Conservation (phyloP, 2,797 vertebrate species). For the Crenichthys baileyi region DNA sequence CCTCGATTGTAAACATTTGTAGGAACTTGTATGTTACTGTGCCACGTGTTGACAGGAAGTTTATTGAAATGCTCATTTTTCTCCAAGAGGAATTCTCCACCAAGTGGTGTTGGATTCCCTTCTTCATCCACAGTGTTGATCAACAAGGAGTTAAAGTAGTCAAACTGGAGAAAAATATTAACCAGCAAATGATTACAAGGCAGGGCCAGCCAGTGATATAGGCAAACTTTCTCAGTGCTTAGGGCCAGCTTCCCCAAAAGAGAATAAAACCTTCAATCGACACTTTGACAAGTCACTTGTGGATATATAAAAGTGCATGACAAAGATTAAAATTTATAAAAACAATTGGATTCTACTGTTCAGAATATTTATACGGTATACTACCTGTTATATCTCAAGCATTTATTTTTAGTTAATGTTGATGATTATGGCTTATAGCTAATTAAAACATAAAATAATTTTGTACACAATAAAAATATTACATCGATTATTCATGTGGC, state of each 20-base stretch:
- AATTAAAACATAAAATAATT: neutral
- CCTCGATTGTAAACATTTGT: constrained; percentile 98
- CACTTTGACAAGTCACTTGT: neutral
- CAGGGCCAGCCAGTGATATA: neutral
- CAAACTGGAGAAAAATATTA: constrained; percentile 75
- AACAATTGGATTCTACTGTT: neutral
- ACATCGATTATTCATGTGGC: neutral
- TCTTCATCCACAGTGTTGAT: constrained; percentile 88
- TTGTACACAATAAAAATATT: neutral
- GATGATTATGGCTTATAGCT: neutral
- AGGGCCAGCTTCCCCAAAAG: too few relatives aligned
- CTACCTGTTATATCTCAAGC: neutral
- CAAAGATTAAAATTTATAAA: neutral
- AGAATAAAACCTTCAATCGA: neutral
- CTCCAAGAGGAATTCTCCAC: constrained; percentile 89
- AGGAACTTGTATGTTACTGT: constrained; percentile 93
- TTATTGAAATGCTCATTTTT: constrained; percentile 93
- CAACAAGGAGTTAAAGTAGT: constrained; percentile 92
- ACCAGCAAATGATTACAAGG: neutral
- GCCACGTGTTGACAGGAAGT: constrained; percentile 87
- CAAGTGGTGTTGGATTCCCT: constrained; percentile 86
- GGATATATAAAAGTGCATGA: too few relatives aligned
- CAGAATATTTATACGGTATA: neutral
- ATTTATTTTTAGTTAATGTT: neutral
- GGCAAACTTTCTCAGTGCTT: neutral